Evolutionary conservation across 2,888 invertebrate species (phyloP).

Genomic region (Caenorhabditis doughertyi): DNA sequence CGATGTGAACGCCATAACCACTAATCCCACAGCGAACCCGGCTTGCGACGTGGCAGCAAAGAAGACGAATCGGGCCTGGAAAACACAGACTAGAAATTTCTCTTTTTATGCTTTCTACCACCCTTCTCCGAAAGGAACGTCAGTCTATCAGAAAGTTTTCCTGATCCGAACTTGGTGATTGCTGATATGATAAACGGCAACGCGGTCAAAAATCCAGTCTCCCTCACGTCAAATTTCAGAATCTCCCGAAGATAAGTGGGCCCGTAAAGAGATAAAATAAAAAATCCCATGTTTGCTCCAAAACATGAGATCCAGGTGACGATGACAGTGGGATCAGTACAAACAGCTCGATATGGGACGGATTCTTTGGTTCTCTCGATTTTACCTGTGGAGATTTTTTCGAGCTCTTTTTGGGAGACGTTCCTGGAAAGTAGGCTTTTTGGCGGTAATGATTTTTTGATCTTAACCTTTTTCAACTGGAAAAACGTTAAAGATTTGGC

Average conservation of each 20-base stretch:
- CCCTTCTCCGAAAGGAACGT: slow-evolving; percentile 70
- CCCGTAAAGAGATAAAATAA: slow-evolving; percentile 53
- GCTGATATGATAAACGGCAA: slow-evolving; percentile 69
- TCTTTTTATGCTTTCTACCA: no score
- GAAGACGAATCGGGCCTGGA: slow-evolving; percentile 67
- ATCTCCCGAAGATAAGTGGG: slow-evolving; percentile 68
- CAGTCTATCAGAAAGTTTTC: slow-evolving; percentile 70
- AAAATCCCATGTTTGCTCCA: slow-evolving; percentile 56
- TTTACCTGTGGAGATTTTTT: slow-evolving; percentile 59
- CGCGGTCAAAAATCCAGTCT: slow-evolving; percentile 70
- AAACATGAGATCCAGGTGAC: slow-evolving; percentile 46
- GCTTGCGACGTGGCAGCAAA: slow-evolving; percentile 74
- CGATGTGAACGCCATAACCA: slow-evolving; percentile 65
- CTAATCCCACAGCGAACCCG: slow-evolving; percentile 70
- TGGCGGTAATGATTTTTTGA: no score
- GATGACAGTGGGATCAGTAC: slow-evolving; percentile 42
- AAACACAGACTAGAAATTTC: no score
- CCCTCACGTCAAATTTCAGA: slow-evolving; percentile 68
- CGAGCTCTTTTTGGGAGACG: slow-evolving; percentile 61
- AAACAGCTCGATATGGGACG: slow-evolving; percentile 62
- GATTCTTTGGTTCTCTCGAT: slow-evolving; percentile 45
- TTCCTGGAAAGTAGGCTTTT: slow-evolving; percentile 33
- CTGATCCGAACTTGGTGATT: slow-evolving; percentile 66
- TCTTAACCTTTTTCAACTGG: no score
- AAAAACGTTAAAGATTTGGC: no score